Evolutionary conservation across 2,888 invertebrate species (phyloP), one percentile per base, ranked within the genome.

Genomic region (Xestia c-nigrum): DNA sequence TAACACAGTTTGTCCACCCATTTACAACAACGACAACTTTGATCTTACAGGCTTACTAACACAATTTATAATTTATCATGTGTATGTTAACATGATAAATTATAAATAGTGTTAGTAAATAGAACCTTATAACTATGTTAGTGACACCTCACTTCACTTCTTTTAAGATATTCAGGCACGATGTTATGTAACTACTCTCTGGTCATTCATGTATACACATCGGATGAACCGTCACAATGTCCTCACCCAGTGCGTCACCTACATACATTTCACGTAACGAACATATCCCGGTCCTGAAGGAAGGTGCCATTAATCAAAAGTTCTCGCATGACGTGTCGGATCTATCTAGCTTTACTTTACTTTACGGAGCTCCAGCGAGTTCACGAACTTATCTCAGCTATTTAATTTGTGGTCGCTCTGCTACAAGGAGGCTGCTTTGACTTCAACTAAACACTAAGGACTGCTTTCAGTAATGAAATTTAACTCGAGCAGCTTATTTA

Each of bases 251-350:
- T 40, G 31, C 55, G 31, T 40, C 70, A 50, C 38, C 46, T 31
- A 46, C 57, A 16, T 52, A 81, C 31, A 66, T 43, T 43, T 12
- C 1, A 63, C 40, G 50, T 24, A 5, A 12, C 21, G n/a, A 7
- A 14, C 31, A n/a, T 47, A 40, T 10, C 14, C 24, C 61, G 55
- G 38, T 55, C 19, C 50, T 67, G 40, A 16, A 78, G 50, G 69
- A n/a, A 59, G 81, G 14, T 19, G 50, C 31, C 78, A 72, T 80
- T 64, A 59, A 77, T 83, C 52, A 71, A 31, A 65, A 72, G 40
- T 72, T 68, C 50, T 46, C 61, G 24, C 19, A n/a, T 59, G 83
- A 46, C 67, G 61, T 5, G 61, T 14, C 47, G 21, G 38, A 67
- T 24, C 66, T 57, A 24, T 16, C 61, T 38, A 61, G 69, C 55